Base-by-base conservation (phyloP, 2,888 invertebrate species). In the Disparrhopalites patrizii region DNA sequence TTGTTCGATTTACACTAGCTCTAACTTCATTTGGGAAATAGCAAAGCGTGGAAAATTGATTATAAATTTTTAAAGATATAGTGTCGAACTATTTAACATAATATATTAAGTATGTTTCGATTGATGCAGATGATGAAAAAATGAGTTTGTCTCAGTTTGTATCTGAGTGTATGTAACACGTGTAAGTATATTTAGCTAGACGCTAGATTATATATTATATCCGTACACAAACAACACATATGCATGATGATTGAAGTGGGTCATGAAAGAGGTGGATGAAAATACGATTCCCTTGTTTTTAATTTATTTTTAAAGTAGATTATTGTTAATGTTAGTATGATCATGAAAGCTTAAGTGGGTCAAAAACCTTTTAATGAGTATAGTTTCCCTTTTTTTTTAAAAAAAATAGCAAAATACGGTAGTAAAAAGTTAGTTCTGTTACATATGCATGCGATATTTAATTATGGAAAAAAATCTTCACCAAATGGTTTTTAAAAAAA, bases 1-100 rank as follows among this genome's bases (percentile, higher is more conserved):
- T 55, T 60, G 47, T 61, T 61, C 23, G 61, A 33, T 51, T 28
- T 60, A 43, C 43, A 60, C 23, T 60, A 51, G 51, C n/a, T n/a
- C n/a, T n/a, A n/a, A n/a, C n/a, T n/a, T n/a, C n/a, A n/a, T n/a
- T n/a, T n/a, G n/a, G n/a, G n/a, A n/a, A n/a, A n/a, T n/a, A n/a
- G n/a, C n/a, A n/a, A n/a, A n/a, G n/a, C n/a, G n/a, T n/a, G n/a
- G n/a, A n/a, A 50, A 20, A 50, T 20, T 20, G 10, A 50, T 18
- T 50, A 50, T 36, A 10, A 43, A 43, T 43, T 43, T 18, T 47
- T 47, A 10, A 23, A 23, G 47, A 23, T 47, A 23, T 52, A 52
- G 33, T 31, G n/a, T 28, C 27, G 10, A 52, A 25, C 25, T 52
- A 54, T 54, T 30, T 30, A 31, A n/a, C 5, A 54, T 54, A 31